Percentiles rank a stretch among this genome's conserved stretches.
Evolutionary conservation across 2,888 invertebrate species (phyloP).

Genomic region (Galerucella nymphaeae): DNA sequence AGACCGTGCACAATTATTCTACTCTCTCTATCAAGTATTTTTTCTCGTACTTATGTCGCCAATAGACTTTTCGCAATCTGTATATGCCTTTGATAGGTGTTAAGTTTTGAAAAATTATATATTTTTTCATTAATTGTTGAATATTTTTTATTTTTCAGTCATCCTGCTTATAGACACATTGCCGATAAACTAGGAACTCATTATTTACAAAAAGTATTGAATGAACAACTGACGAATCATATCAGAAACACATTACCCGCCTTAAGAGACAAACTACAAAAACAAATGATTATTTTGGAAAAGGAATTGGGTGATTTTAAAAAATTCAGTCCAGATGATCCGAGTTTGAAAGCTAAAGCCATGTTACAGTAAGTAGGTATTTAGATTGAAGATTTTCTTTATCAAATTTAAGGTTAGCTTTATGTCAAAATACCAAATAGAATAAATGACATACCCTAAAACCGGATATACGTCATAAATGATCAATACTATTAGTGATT

Average conservation of each 20-base stretch:
- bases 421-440: too few relatives aligned
- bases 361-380: constrained; percentile 93
- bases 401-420: too few relatives aligned
- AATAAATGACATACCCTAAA: too few relatives aligned
- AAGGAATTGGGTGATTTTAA: constrained; percentile 99
- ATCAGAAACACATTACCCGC: constrained; percentile 97
- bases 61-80: too few relatives aligned
- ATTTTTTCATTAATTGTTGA: too few relatives aligned
- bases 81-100: too few relatives aligned
- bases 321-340: constrained; percentile 98
- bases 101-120: too few relatives aligned
- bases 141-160: constrained; percentile 65
- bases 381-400: neutral
- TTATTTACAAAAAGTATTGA: constrained; percentile 94
- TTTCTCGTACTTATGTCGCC: too few relatives aligned
- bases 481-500: too few relatives aligned
- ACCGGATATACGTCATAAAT: too few relatives aligned
- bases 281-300: constrained; percentile 93
- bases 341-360: constrained; percentile 98
- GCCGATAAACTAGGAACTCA: constrained; percentile 98
- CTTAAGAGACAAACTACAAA: constrained; percentile 94
- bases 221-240: constrained; percentile 99
- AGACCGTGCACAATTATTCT: too few relatives aligned
- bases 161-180: constrained; percentile 96
- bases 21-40: too few relatives aligned